Percentiles rank a stretch among this genome's conserved stretches.
Evolutionary conservation across 2,888 invertebrate species (phyloP).

Genomic region (Macaria notata): DNA sequence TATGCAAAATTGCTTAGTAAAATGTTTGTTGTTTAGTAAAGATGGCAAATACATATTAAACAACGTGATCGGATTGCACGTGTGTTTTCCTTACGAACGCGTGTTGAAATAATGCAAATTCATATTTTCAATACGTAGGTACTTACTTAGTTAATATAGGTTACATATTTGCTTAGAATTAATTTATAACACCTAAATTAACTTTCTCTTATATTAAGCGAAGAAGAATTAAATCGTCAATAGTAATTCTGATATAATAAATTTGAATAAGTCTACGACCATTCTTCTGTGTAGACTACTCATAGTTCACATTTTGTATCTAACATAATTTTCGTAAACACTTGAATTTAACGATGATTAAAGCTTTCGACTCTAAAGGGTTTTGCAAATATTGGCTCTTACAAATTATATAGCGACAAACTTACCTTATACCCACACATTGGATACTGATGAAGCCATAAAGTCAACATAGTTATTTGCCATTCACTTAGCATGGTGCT

Average conservation of each 20-base stretch:
- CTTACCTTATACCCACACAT: conserved; percentile 3
- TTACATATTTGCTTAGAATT: too few species aligned
- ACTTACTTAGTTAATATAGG: background rate
- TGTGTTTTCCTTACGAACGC: background rate
- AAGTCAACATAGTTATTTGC: conserved; percentile 13
- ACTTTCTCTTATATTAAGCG: too few species aligned
- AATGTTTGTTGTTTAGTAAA: background rate
- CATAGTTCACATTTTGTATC: too few species aligned
- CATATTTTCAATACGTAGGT: background rate
- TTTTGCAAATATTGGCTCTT: conserved; percentile 6
- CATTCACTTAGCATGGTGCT: conserved; percentile 3
- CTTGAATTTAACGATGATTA: background rate
- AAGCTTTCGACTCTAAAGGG: conserved; percentile 3
- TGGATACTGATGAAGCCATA: conserved; percentile 1
- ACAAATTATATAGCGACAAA: background rate
- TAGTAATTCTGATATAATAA: too few species aligned
- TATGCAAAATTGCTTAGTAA: background rate
- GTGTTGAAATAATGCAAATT: too few species aligned
- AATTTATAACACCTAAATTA: too few species aligned
- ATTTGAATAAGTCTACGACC: too few species aligned
- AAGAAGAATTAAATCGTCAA: too few species aligned
- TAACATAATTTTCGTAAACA: too few species aligned
- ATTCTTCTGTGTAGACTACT: too few species aligned
- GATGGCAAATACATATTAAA: background rate
- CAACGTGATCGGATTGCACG: conserved; percentile 2